These are phyloP conservation scores for Xestia xanthographa DNA, from an alignment of 2,888 invertebrate species.

Conservation along the genomic window DNA sequence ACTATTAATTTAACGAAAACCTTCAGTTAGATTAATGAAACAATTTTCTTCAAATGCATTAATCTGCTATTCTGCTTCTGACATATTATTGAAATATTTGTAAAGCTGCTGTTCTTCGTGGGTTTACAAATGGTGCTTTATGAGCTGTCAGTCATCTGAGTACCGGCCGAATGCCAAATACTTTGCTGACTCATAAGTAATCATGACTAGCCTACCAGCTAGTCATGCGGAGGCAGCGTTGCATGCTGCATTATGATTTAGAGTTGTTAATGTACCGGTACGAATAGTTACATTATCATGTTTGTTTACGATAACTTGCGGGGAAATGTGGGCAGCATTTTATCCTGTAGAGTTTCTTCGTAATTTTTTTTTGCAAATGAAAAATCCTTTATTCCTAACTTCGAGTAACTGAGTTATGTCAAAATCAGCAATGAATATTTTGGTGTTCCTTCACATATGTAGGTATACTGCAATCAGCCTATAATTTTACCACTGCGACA, in stretches of 20 bases:
- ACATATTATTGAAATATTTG: constrained; percentile 23
- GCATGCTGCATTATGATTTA: constrained; percentile 27
- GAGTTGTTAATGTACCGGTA: constrained; percentile 10
- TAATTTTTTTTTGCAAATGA: neutral
- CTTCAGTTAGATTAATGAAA: constrained; percentile 3
- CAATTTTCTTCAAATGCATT: constrained; percentile 6
- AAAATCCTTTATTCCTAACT: neutral
- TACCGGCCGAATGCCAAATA: constrained; percentile 29
- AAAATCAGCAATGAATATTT: neutral
- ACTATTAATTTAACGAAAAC: neutral
- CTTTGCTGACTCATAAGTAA: constrained; percentile 48
- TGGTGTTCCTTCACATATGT: too few relatives aligned
- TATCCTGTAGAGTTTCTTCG: neutral
- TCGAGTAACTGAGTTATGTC: neutral
- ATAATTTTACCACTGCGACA: too few relatives aligned
- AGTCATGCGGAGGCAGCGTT: constrained; percentile 13
- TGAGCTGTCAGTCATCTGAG: constrained; percentile 44
- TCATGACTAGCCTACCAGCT: constrained; percentile 27
- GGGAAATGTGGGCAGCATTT: neutral
- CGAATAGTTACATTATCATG: neutral
- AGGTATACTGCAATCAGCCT: too few relatives aligned
- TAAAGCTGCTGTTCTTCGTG: constrained; percentile 18
- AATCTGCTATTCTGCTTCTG: constrained; percentile 30
- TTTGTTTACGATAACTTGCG: neutral
- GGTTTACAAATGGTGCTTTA: constrained; percentile 44